Base-by-base conservation (phyloP, 2,888 invertebrate genomes). In the Mactromeris polynyma region DNA sequence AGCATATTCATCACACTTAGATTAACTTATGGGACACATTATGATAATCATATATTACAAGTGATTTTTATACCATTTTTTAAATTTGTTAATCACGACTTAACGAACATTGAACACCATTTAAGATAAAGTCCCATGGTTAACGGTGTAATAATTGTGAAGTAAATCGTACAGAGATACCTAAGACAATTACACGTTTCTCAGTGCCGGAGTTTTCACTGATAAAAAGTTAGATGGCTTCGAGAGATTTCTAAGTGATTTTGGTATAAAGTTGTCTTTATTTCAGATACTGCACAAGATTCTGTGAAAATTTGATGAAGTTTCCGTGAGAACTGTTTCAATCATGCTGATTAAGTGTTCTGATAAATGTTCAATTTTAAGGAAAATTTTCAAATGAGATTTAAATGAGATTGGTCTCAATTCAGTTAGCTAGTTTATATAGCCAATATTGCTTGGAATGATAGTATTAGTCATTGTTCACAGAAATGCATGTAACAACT, bases 161-260 rank as follows among this genome's bases (percentile, higher is more conserved):
- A 64, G 58, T 64, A 6, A 64, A 64, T 26, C 58, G 26, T 64
- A 64, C 26, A 26, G n/a, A 26, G 58, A n/a, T 64, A n/a, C 58
- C 46, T 64, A 64, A 64, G n/a, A 64, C 58, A 26, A n/a, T 26
- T 2, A 26, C 26, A 64, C 26, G 58, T 26, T 64, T 21, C 58
- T 0, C 46, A 11, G 1, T 26, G 1, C 58, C 26, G 26, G 9
- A 64, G 58, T n/a, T 64, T 26, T 26, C 26, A n/a, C 26, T 26
- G 58, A 64, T 64, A 64, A 64, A 64, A 64, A 64, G 26, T 64
- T 26, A 17, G 58, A 64, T 64, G 58, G 58, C 58, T 64, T 9
- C n/a, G 11, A n/a, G 58, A 26, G 58, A 64, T 64, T 73, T 73
- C 19, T 73, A 33, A 73, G 73, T 73, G 73, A 73, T 17, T 73